phyloP scores from a whole-genome alignment of 2,113 vertebrate species.

The Hypocryptadius cinnamomeus region DNA sequence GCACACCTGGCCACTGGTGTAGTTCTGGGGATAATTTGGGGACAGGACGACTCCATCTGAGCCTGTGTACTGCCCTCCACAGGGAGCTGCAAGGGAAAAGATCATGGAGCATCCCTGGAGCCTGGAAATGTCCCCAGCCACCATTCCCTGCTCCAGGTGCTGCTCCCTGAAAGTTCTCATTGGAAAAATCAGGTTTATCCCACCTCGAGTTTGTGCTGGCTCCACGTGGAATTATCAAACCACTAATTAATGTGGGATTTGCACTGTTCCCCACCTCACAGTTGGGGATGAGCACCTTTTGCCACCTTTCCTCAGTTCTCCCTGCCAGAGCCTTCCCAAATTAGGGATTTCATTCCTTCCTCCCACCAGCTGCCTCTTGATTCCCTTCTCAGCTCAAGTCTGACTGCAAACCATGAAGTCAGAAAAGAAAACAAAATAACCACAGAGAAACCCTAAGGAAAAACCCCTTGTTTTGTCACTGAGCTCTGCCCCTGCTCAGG shows the following conservation, averaged over 20 bases:
- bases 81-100: slow-evolving; percentile 79
- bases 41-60: slow-evolving; percentile 92
- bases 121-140: neutral
- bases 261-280: neutral
- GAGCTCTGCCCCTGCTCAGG: neutral
- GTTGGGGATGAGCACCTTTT: neutral
- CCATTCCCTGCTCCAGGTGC: neutral
- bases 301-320: neutral
- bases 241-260: neutral
- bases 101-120: accelerated
- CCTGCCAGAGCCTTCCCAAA: neutral
- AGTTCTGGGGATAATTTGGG: slow-evolving; percentile 93
- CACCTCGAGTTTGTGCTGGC: accelerated
- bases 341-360: neutral
- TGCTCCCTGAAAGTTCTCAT: neutral
- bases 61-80: slow-evolving; percentile 90
- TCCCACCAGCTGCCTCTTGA: neutral
- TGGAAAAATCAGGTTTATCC: neutral
- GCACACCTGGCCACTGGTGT: slow-evolving; percentile 86
- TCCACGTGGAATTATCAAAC: neutral
- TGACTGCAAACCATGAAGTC: neutral
- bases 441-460: neutral
- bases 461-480: neutral
- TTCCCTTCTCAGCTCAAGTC: neutral
- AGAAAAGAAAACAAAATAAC: neutral